Conservation (phyloP, 2,888 invertebrate genomes). For the Fragum whitleyi region DNA sequence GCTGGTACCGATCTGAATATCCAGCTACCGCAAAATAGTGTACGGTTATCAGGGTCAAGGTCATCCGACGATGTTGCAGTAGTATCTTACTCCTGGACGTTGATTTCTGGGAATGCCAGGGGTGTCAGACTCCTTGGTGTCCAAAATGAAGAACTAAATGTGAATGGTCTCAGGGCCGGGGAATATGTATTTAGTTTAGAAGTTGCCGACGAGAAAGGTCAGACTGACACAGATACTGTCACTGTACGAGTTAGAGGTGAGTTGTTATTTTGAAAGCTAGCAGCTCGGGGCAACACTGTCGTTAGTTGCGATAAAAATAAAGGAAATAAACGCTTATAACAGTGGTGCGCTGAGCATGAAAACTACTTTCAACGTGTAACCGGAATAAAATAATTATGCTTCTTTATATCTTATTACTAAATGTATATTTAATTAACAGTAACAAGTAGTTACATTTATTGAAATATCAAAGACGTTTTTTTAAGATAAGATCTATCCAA, state of each 20-base stretch:
- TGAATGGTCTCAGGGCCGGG: constrained; percentile 33
- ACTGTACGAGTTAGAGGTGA: constrained; percentile 29
- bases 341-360: too few relatives aligned
- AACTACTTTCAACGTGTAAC: too few relatives aligned
- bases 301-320: too few relatives aligned
- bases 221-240: constrained; percentile 45
- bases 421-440: too few relatives aligned
- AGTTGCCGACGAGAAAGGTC: constrained; percentile 43
- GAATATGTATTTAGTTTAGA: constrained; percentile 40
- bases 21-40: constrained; percentile 26
- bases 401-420: too few relatives aligned
- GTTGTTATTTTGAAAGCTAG: not conserved
- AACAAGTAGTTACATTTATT: too few relatives aligned
- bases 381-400: too few relatives aligned
- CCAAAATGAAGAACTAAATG: not conserved
- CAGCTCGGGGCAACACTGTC: too few relatives aligned
- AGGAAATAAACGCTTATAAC: too few relatives aligned
- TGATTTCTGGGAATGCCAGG: not conserved
- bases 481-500: too few relatives aligned
- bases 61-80: constrained; percentile 41
- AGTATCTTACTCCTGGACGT: constrained; percentile 36
- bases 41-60: constrained; percentile 32
- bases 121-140: constrained; percentile 2
- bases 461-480: too few relatives aligned
- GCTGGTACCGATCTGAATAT: constrained; percentile 40